A percentile compares a stretch with the other conserved stretches of the same genome.
Evolutionary conservation across 2,113 vertebrate genomes (phyloP).

Genomic region (Leptobrachium leishanense): DNA sequence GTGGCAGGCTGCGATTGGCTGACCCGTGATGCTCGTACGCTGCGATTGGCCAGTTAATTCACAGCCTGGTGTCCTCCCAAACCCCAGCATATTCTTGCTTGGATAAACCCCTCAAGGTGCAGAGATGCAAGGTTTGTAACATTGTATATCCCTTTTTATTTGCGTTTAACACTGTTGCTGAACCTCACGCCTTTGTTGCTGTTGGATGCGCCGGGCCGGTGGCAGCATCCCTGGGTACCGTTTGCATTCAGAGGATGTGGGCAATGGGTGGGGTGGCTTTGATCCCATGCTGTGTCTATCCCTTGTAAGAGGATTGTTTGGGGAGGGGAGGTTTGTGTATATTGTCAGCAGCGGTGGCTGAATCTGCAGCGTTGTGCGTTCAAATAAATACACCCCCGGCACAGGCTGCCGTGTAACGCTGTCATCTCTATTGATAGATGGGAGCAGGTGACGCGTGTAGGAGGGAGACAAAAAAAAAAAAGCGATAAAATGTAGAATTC

Average conservation of each 20-base stretch:
- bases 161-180: conserved; percentile 37
- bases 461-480: too few relatives aligned
- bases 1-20: conserved; percentile 63
- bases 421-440: too few relatives aligned
- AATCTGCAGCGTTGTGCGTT: too few relatives aligned
- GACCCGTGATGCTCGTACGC: conserved; percentile 13
- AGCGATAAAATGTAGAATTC: too few relatives aligned
- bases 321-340: conserved; percentile 10
- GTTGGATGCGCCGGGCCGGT: neutral
- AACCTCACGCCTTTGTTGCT: neutral
- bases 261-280: conserved; percentile 51
- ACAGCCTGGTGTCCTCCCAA: conserved; percentile 61
- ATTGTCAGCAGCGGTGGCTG: conserved; percentile 27
- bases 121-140: conserved; percentile 77
- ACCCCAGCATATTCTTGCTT: conserved; percentile 54
- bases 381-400: too few relatives aligned
- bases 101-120: conserved; percentile 61
- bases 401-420: too few relatives aligned
- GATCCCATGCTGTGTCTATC: conserved; percentile 46
- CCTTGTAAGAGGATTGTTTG: conserved; percentile 44
- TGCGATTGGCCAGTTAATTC: conserved; percentile 63
- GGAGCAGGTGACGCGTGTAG: too few relatives aligned
- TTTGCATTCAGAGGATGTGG: conserved; percentile 15
- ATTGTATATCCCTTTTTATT: conserved; percentile 32
- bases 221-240: neutral